Evolutionary conservation across 2,113 vertebrate genomes (phyloP).

Genomic region (Takifugu bimaculatus): DNA sequence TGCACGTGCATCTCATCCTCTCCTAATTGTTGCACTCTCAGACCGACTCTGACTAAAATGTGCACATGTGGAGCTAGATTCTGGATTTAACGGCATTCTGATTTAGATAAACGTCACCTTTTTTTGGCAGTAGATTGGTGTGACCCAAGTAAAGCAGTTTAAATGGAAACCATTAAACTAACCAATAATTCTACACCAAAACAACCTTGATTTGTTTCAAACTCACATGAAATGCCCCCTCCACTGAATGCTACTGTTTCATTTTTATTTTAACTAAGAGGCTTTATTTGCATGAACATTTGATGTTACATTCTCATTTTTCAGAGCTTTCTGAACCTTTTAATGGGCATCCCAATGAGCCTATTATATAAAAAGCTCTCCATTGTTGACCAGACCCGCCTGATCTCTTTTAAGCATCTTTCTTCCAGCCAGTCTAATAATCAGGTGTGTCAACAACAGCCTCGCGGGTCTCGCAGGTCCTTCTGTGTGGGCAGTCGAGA

Average conservation of each 20-base stretch:
- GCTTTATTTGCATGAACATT: too few species aligned
- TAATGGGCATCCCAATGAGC: slow-evolving; percentile 20
- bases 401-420: slow-evolving; percentile 52
- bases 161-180: too few species aligned
- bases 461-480: slow-evolving; percentile 32
- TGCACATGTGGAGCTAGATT: slow-evolving; percentile 1
- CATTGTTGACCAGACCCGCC: slow-evolving; percentile 56
- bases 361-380: slow-evolving; percentile 23
- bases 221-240: too few species aligned
- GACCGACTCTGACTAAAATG: background rate
- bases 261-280: too few species aligned
- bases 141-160: too few species aligned
- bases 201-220: too few species aligned
- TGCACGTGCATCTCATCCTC: slow-evolving; percentile 30
- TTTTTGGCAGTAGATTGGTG: too few species aligned
- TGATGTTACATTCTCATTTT: too few species aligned
- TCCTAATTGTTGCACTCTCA: slow-evolving; percentile 13
- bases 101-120: too few species aligned
- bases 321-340: slow-evolving; percentile 21
- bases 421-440: slow-evolving; percentile 36
- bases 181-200: too few species aligned
- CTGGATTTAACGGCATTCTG: too few species aligned
- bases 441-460: slow-evolving; percentile 58
- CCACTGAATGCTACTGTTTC: too few species aligned
- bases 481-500: slow-evolving; percentile 64